Percentiles rank a stretch among this genome's conserved stretches.
phyloP scores from a whole-genome alignment of 2,888 invertebrate species.

The Pemphredon lugubris region DNA sequence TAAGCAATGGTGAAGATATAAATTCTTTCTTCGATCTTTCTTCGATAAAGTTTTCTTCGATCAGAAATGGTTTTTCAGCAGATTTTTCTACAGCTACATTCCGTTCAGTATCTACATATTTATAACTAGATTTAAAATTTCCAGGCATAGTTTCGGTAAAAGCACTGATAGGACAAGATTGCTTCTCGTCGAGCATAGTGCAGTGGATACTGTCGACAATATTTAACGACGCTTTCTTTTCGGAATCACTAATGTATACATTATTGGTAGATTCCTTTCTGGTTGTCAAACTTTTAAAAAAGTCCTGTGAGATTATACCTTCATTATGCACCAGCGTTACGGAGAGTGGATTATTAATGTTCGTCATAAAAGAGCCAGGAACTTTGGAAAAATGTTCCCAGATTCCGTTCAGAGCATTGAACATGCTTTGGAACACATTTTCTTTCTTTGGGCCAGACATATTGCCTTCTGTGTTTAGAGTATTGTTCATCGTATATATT shows the following conservation, averaged over 20 bases:
- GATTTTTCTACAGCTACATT: background rate
- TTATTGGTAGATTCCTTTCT: slow-evolving; percentile 46
- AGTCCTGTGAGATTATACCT: slow-evolving; percentile 64
- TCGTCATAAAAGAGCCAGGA: slow-evolving; percentile 59
- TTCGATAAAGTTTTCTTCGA: background rate
- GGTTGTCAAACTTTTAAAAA: slow-evolving; percentile 64
- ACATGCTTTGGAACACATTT: slow-evolving; percentile 62
- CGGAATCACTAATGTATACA: slow-evolving; percentile 10
- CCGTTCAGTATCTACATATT: background rate
- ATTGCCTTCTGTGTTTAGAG: slow-evolving; percentile 29
- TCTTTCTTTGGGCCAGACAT: slow-evolving; percentile 56
- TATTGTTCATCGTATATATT: slow-evolving; percentile 52
- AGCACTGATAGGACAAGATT: slow-evolving; percentile 3
- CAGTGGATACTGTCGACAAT: slow-evolving; percentile 40
- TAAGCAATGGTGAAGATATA: background rate
- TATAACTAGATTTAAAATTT: slow-evolving; percentile 9
- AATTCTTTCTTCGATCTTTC: no score
- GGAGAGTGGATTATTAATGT: slow-evolving; percentile 66
- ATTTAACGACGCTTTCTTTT: slow-evolving; percentile 34
- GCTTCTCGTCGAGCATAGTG: slow-evolving; percentile 17
- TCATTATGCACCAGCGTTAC: slow-evolving; percentile 71
- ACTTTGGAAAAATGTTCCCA: slow-evolving; percentile 63
- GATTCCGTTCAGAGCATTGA: slow-evolving; percentile 58
- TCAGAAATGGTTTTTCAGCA: no score
- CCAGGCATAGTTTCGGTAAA: slow-evolving; percentile 13